Evolutionary conservation across 2,888 invertebrate genomes (phyloP).

Genomic region (Drosophila maculinotata): DNA sequence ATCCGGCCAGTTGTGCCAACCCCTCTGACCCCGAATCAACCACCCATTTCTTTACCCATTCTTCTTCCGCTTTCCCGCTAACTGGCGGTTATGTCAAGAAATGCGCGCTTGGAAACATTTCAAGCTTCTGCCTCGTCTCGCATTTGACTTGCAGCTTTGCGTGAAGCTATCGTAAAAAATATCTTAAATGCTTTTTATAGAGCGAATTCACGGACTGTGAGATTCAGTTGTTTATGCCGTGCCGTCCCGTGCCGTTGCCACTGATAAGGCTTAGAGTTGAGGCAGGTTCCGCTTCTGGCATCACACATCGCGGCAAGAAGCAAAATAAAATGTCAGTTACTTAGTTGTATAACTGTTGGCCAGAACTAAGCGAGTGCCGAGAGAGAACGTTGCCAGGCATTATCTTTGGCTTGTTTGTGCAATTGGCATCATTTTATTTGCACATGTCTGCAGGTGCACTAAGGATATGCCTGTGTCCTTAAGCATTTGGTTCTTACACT

Average conservation of each 20-base stretch:
- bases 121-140: slow-evolving; percentile 50
- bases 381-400: slow-evolving; percentile 14
- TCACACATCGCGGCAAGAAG: slow-evolving; percentile 52
- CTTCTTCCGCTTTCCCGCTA: slow-evolving; percentile 20
- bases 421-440: slow-evolving; percentile 38
- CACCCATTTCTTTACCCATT: no score
- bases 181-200: slow-evolving; percentile 68
- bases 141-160: slow-evolving; percentile 75
- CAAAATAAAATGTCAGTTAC: slow-evolving; percentile 74
- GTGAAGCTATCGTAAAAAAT: slow-evolving; percentile 63
- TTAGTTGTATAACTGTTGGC: slow-evolving; percentile 69
- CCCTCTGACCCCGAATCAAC: background rate
- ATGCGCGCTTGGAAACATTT: slow-evolving; percentile 65
- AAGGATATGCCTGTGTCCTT: slow-evolving; percentile 10
- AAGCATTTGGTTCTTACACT: slow-evolving; percentile 8
- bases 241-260: background rate
- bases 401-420: slow-evolving; percentile 55
- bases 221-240: slow-evolving; percentile 27
- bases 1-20: slow-evolving; percentile 54
- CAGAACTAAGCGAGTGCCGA: slow-evolving; percentile 9
- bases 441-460: background rate
- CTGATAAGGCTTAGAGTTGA: slow-evolving; percentile 20
- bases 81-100: slow-evolving; percentile 58
- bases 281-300: slow-evolving; percentile 16
- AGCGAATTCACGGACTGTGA: slow-evolving; percentile 47